Evolutionary conservation across 2,113 vertebrate species (phyloP).

Genomic region (Halichoeres trimaculatus): DNA sequence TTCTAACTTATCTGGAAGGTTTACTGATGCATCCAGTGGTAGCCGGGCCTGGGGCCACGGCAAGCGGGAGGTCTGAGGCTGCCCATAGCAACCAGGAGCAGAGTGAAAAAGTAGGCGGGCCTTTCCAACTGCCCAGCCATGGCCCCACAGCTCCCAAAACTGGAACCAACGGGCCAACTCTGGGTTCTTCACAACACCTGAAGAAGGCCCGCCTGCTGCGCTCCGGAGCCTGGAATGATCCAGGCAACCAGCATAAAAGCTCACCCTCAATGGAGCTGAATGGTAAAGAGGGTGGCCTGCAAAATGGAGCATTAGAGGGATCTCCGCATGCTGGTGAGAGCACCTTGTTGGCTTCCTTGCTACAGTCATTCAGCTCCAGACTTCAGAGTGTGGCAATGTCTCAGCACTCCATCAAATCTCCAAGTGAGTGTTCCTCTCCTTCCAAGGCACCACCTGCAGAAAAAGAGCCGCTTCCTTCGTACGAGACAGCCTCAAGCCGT

Average conservation of each 20-base stretch:
- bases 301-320: slow-evolving; percentile 89
- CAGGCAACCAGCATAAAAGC: slow-evolving; percentile 87
- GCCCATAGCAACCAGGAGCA: slow-evolving; percentile 88
- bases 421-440: slow-evolving; percentile 69
- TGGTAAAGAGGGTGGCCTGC: slow-evolving; percentile 88
- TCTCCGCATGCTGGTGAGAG: slow-evolving; percentile 93
- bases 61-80: slow-evolving; percentile 88
- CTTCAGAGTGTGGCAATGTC: slow-evolving; percentile 96
- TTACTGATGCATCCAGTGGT: slow-evolving; percentile 99
- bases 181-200: slow-evolving; percentile 92
- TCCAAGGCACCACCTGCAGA: slow-evolving; percentile 82
- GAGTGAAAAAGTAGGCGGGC: slow-evolving; percentile 86
- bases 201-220: slow-evolving; percentile 95
- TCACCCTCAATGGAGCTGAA: slow-evolving; percentile 88
- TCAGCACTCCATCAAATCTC: slow-evolving; percentile 88
- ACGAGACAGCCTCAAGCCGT: slow-evolving; percentile 92
- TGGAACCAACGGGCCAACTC: slow-evolving; percentile 80
- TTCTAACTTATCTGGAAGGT: slow-evolving; percentile 99
- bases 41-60: slow-evolving; percentile 91
- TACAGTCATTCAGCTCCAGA: slow-evolving; percentile 97
- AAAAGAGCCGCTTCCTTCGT: slow-evolving; percentile 90
- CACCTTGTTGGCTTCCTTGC: slow-evolving; percentile 95
- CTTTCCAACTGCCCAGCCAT: slow-evolving; percentile 88
- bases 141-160: slow-evolving; percentile 83
- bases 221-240: slow-evolving; percentile 93